Base-by-base conservation (phyloP, 1,140 invertebrate species). In the Lepidurus arcticus region DNA sequence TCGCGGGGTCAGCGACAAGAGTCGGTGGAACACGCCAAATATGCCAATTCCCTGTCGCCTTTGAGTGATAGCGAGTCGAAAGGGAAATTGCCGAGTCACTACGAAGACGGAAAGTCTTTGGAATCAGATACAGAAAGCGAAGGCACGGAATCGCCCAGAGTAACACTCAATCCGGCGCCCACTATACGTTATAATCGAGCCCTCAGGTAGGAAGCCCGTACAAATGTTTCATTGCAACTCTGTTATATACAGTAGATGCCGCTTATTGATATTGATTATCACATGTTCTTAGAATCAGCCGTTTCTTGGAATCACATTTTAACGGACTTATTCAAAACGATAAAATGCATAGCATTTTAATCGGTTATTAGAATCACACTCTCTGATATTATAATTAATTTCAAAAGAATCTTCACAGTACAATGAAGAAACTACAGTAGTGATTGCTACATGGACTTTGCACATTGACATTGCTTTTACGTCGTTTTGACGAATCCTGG, bases 101-200 rank as follows among this genome's bases (percentile, higher is more conserved):
- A 80, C 11, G 80, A 81, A 44, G 78, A 80, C 45, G 78, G 79
- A 73, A 80, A 81, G 45, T 78, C 80, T 78, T 47, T 79, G 3
- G 78, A 81, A 73, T 75, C 76, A 11, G 73, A 47, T 43, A 73
- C 76, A 73, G 73, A 77, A 44, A 74, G 79, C 44, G 80, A 78
- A 24, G 53, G 53, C 4, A 65, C 53, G 6, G 53, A 65, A 21
- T 65, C 53, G 7, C 79, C 11, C 42, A 8, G 42, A 34, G 24
- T 16, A 44, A 21, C 44, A 9, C 53, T 45, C 6, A 78, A 81
- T 42, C 80, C 79, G 34, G 79, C 80, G 44, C 82, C 82, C 34
- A 78, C 81, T 24, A 81, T 83, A 76, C 84, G 85, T 78, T 86
- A 84, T 80, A 87, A 87, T 81, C 84, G 85, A 80, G 85, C 85